A percentile compares a stretch with the other conserved stretches of the same genome.
These are phyloP conservation scores for Oopsacas minuta DNA, from an alignment of 37 sponge, comb jelly and placozoan genomes.

Conservation along the genomic window DNA sequence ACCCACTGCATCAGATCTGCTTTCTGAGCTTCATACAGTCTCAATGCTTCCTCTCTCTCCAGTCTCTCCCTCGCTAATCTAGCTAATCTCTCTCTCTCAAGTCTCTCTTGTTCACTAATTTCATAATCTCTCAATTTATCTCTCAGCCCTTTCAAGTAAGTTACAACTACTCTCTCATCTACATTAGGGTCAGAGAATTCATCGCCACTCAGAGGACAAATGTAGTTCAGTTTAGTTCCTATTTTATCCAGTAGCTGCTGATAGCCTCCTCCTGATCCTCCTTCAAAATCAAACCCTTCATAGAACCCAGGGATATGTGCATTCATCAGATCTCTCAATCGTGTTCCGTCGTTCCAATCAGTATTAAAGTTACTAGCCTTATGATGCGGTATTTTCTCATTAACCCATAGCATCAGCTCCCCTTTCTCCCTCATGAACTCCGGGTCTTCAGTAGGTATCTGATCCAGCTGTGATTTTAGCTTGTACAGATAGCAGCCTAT, in stretches of 20 bases:
- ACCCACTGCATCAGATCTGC: not conserved
- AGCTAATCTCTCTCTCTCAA: not conserved
- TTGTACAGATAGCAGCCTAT: conserved; percentile 81
- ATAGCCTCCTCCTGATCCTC: conserved; percentile 36
- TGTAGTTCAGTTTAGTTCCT: conserved; percentile 26
- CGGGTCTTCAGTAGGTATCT: not conserved
- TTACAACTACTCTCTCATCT: conserved; percentile 56
- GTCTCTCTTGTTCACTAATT: not conserved
- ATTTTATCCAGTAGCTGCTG: conserved; percentile 27
- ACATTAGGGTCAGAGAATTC: conserved; percentile 61
- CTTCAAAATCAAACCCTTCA: conserved; percentile 49
- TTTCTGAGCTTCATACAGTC: not conserved
- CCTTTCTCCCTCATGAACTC: not conserved
- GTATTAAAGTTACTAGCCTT: conserved; percentile 60
- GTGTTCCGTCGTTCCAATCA: conserved; percentile 72
- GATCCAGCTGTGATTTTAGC: conserved; percentile 44
- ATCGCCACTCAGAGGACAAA: conserved; percentile 33
- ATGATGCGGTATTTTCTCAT: conserved; percentile 44
- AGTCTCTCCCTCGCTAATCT: not conserved
- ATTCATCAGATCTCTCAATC: conserved; percentile 61
- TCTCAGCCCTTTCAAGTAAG: conserved; percentile 46
- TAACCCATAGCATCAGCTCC: conserved; percentile 59
- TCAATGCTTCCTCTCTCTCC: not conserved
- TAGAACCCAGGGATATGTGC: conserved; percentile 50
- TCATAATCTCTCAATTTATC: conserved; percentile 2